Evolutionary conservation across 1,140 invertebrate species (phyloP).

Genomic region (Drosophila biarmipes): DNA sequence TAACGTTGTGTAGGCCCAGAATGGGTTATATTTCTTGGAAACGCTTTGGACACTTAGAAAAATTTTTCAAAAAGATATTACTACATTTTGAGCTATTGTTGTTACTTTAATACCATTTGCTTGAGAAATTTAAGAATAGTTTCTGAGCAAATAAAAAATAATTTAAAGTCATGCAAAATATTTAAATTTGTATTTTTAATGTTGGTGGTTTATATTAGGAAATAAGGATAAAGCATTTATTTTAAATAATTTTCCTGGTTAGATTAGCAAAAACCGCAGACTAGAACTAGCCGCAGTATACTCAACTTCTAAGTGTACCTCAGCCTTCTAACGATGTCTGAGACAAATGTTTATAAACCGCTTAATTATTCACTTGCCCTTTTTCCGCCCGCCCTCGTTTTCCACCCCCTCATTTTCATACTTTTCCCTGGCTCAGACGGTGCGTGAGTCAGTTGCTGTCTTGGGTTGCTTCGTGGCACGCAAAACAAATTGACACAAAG

Average conservation of each 20-base stretch:
- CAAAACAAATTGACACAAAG: conserved; percentile 78
- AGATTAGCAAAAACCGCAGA: no score
- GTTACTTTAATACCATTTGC: no score
- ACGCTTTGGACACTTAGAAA: not conserved
- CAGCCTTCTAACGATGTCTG: conserved; percentile 45
- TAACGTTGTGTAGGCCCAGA: conserved; percentile 29
- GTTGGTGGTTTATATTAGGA: no score
- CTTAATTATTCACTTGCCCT: conserved; percentile 82
- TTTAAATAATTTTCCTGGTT: no score
- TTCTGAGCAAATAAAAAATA: no score
- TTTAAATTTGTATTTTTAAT: no score
- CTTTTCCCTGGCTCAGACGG: conserved; percentile 24
- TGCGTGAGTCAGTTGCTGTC: conserved; percentile 31
- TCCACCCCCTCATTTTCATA: conserved; percentile 26
- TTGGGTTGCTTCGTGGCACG: conserved; percentile 48
- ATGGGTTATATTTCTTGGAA: conserved; percentile 14
- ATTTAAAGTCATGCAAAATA: no score
- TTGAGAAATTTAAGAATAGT: no score
- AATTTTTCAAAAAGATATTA: not conserved
- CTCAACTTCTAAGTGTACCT: conserved; percentile 13
- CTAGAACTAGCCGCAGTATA: not conserved
- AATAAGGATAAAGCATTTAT: no score
- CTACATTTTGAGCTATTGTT: not conserved
- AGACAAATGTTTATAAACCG: conserved; percentile 83
- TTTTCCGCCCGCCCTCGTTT: conserved; percentile 39